Conservation (phyloP, 2,888 invertebrate genomes). For the Callimorpha dominula region DNA sequence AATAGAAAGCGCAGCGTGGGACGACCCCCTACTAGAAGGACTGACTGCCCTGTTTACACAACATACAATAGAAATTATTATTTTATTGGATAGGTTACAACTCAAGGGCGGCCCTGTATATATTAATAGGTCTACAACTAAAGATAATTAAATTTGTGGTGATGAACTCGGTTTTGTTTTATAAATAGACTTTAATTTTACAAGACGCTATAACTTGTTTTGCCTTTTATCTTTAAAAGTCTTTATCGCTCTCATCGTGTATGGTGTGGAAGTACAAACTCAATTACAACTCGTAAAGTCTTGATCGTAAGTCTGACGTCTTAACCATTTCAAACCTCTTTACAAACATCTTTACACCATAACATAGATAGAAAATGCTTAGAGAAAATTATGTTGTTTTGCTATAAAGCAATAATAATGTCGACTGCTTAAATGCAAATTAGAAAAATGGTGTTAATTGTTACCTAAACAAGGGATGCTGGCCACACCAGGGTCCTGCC, state of each 20-base stretch:
- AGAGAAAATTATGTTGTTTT: background rate
- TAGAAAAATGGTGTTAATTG: background rate
- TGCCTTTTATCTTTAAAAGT: background rate
- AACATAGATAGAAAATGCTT: background rate
- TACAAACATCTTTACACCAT: background rate
- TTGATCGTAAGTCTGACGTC: background rate
- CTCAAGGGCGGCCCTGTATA: background rate
- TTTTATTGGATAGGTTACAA: background rate
- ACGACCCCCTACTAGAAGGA: background rate
- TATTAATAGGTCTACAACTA: background rate
- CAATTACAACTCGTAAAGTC: no score
- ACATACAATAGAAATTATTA: background rate
- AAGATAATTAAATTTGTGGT: background rate
- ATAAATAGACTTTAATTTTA: no score
- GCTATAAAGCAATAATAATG: background rate
- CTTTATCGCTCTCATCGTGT: background rate
- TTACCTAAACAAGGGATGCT: background rate
- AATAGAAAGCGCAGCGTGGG: background rate
- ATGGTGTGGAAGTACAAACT: no score
- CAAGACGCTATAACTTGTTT: background rate
- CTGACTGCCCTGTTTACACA: background rate
- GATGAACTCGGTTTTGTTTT: background rate
- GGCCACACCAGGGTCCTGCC: background rate
- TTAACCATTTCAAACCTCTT: background rate
- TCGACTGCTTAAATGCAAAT: background rate